phyloP scores from a whole-genome alignment of 2,888 invertebrate genomes.

The Osmoderma eremita region DNA sequence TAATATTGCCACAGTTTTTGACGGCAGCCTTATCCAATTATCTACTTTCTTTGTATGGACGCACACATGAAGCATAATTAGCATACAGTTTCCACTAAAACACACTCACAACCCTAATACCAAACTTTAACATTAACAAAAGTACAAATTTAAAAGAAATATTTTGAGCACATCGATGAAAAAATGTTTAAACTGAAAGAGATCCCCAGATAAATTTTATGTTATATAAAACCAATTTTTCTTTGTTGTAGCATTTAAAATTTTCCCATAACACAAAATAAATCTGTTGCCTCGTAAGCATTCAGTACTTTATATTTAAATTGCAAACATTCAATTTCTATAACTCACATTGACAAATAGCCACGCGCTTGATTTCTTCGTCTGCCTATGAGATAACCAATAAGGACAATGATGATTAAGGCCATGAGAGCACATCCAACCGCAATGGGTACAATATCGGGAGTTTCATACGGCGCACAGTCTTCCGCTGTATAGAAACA shows the following conservation, averaged over 20 bases:
- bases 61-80: slow-evolving; percentile 12
- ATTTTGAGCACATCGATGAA: slow-evolving; percentile 40
- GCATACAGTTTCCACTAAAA: background rate
- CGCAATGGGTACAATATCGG: slow-evolving; percentile 95
- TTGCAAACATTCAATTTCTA: slow-evolving; percentile 37
- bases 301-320: slow-evolving; percentile 34
- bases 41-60: background rate
- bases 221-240: slow-evolving; percentile 11
- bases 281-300: slow-evolving; percentile 30
- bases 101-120: slow-evolving; percentile 40
- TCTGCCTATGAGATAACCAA: slow-evolving; percentile 93
- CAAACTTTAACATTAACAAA: slow-evolving; percentile 45
- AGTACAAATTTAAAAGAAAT: slow-evolving; percentile 39
- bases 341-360: slow-evolving; percentile 86
- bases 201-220: slow-evolving; percentile 38
- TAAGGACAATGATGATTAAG: slow-evolving; percentile 89
- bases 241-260: background rate
- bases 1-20: background rate
- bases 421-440: slow-evolving; percentile 94
- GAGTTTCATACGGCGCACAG: slow-evolving; percentile 77
- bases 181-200: slow-evolving; percentile 16
- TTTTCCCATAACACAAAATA: slow-evolving; percentile 24
- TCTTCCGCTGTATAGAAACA: slow-evolving; percentile 70
- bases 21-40: background rate
- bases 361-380: slow-evolving; percentile 84